Conservation (phyloP, 2,797 vertebrate species). For the Naso thynnoides region DNA sequence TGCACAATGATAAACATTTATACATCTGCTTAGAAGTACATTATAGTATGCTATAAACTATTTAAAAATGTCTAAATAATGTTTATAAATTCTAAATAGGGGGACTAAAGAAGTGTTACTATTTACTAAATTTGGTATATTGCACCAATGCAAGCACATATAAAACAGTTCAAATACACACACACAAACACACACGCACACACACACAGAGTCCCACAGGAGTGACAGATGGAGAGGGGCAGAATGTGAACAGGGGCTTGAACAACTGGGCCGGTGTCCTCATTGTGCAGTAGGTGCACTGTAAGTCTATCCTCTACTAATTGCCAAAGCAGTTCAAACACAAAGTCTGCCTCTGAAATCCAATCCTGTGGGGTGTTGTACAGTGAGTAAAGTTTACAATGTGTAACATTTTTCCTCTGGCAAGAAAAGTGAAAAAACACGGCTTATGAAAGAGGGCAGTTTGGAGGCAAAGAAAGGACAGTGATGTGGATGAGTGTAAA, state of each 20-base stretch:
- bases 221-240: slow-evolving; percentile 84
- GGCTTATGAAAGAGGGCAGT: slow-evolving; percentile 21
- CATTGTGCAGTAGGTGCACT: slow-evolving; percentile 79
- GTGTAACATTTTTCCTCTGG: slow-evolving; percentile 79
- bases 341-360: slow-evolving; percentile 85
- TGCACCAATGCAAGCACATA: background rate
- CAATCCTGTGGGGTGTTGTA: slow-evolving; percentile 76
- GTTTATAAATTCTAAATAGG: background rate
- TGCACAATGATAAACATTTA: background rate
- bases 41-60: background rate
- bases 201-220: slow-evolving; percentile 70
- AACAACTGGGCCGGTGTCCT: slow-evolving; percentile 66
- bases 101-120: background rate
- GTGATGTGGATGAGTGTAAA: slow-evolving; percentile 11
- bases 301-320: slow-evolving; percentile 87
- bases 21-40: background rate
- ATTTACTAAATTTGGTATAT: background rate
- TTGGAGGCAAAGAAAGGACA: background rate
- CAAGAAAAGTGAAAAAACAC: slow-evolving; percentile 60
- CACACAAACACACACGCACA: slow-evolving; percentile 19
- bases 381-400: slow-evolving; percentile 82
- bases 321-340: slow-evolving; percentile 83
- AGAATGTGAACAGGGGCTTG: slow-evolving; percentile 60
- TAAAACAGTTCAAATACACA: slow-evolving; percentile 7
- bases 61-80: background rate